These are phyloP conservation scores for Poeciliopsis infans DNA, from an alignment of 2,797 vertebrate genomes.

Conservation along the genomic window DNA sequence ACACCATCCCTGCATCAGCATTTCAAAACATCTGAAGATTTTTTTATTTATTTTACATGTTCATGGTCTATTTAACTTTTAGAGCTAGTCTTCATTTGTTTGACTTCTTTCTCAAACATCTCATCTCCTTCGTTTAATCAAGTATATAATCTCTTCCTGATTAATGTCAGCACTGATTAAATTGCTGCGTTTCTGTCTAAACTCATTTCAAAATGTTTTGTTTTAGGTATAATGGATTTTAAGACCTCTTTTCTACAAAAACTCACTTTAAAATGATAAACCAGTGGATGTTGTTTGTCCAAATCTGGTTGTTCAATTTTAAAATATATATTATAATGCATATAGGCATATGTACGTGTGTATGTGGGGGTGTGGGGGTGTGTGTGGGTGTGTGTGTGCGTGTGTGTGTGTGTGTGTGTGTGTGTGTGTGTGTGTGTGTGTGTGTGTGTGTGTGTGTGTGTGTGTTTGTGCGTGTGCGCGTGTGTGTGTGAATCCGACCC, in stretches of 20 bases:
- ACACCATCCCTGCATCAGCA: background rate
- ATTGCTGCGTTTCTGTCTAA: background rate
- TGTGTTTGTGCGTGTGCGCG: too few species aligned
- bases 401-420: too few species aligned
- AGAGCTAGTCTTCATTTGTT: background rate
- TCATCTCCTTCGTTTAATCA: background rate
- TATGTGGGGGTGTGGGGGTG: too few species aligned
- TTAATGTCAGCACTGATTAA: background rate
- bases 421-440: background rate
- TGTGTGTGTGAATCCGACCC: slow-evolving; percentile 69
- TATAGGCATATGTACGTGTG: too few species aligned
- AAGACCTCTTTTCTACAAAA: background rate
- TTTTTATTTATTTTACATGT: background rate
- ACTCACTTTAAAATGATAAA: background rate
- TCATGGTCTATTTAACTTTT: background rate
- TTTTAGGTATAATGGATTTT: background rate
- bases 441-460: too few species aligned
- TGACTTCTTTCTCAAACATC: background rate
- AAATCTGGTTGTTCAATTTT: background rate
- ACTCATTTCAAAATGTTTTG: background rate
- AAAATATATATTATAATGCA: too few species aligned
- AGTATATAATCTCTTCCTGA: background rate
- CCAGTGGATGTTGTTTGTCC: background rate
- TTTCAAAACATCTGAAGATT: background rate
- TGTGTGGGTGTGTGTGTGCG: too few species aligned